Percentiles rank a stretch among this genome's conserved stretches.
phyloP scores from a whole-genome alignment of 2,113 vertebrate genomes.

The Chiloscyllium plagiosum region DNA sequence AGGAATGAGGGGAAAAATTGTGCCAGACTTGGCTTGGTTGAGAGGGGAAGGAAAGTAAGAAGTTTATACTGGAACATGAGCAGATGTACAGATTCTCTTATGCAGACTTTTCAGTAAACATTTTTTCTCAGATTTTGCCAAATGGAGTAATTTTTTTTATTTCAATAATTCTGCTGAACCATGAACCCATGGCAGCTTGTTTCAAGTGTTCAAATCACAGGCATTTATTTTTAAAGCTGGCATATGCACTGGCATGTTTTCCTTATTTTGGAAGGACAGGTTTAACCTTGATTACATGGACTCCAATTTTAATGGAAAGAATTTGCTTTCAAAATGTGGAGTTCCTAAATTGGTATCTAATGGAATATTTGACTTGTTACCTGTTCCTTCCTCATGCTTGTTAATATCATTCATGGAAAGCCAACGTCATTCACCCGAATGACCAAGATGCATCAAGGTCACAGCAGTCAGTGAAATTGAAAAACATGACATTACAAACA shows the following conservation, averaged over 20 bases:
- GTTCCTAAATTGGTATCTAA: not conserved
- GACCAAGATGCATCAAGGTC: not conserved
- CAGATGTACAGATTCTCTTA: not conserved
- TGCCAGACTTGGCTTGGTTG: not conserved
- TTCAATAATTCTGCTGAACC: not conserved
- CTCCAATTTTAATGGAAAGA: not conserved
- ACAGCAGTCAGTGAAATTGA: not conserved
- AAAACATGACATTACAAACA: constrained; percentile 16
- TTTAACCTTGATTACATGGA: not conserved
- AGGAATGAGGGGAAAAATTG: not conserved
- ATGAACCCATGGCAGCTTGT: not conserved
- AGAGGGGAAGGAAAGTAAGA: not conserved
- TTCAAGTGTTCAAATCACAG: not conserved
- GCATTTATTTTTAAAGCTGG: not conserved
- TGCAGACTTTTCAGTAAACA: not conserved
- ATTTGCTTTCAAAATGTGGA: not conserved
- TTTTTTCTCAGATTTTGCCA: not conserved
- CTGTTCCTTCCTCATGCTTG: not conserved
- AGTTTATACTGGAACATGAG: not conserved
- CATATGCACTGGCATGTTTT: not conserved
- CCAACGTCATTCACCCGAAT: not conserved
- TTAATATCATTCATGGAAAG: constrained; percentile 4
- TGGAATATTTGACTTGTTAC: constrained; percentile 6
- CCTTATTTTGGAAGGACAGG: not conserved
- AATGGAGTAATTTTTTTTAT: not conserved